A percentile compares a stretch with the other conserved stretches of the same genome.
These are phyloP conservation scores for Trichonephila clavipes DNA, from an alignment of 1,140 invertebrate species.

Conservation along the genomic window DNA sequence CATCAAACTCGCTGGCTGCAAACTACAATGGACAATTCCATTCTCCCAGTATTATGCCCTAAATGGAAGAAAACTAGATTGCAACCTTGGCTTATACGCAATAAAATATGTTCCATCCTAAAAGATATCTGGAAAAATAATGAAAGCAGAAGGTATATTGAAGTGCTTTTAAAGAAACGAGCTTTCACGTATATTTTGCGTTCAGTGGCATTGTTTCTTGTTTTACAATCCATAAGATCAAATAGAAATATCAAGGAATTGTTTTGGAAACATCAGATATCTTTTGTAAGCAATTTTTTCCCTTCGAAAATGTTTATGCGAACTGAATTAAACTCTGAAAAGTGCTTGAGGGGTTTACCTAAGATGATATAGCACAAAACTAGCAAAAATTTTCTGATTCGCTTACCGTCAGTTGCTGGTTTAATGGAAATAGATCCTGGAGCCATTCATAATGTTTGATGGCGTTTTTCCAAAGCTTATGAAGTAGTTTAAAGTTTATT, in stretches of 20 bases:
- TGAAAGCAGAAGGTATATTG: background rate
- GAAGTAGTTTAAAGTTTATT: too few species aligned
- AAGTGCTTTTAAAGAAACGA: slow-evolving; percentile 17
- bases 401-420: background rate
- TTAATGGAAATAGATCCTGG: background rate
- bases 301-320: background rate
- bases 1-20: background rate
- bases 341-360: background rate
- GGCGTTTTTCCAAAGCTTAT: background rate
- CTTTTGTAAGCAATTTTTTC: slow-evolving; percentile 7
- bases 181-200: background rate
- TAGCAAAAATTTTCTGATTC: background rate
- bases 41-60: background rate
- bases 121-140: background rate
- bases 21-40: slow-evolving; percentile 11
- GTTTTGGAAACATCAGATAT: background rate
- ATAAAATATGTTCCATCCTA: background rate
- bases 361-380: background rate
- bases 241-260: background rate
- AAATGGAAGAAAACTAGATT: slow-evolving; percentile 10
- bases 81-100: background rate
- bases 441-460: background rate
- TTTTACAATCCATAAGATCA: background rate
- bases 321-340: background rate
- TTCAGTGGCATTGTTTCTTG: background rate